Base-by-base conservation (phyloP, 1,140 invertebrate genomes). In the Magallana angulata region DNA sequence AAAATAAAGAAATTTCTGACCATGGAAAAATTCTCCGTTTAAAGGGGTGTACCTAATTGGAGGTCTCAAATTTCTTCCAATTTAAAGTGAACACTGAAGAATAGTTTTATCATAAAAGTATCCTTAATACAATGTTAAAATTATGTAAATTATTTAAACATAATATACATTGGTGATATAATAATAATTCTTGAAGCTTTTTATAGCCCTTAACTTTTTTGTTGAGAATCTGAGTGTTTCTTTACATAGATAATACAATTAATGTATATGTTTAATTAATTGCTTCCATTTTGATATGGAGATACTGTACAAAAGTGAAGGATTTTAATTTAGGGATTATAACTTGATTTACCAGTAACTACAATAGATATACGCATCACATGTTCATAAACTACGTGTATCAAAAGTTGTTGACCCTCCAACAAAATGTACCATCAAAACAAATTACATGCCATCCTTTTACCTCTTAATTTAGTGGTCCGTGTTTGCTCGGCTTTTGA, bases 51-150 rank as follows among this genome's bases (percentile, higher is more conserved):
- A 60, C 59, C 59, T 60, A 60, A 60, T 60, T 60, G 59, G 59
- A 60, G 59, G 59, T 60, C 59, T 60, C 59, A 60, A 60, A 60
- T 60, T 60, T 60, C 59, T 60, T 60, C 59, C 59, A 60, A 60
- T 60, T 60, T 60, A 60, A 60, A 60, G 59, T 60, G 59, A 60
- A 60, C 16, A 60, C 59, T 60, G 59, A 60, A 60, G 59, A 60
- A 60, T 60, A 60, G 59, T 60, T 60, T 60, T 60, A 60, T 60
- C 59, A 60, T 60, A 60, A 60, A 60, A 60, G 1, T 60, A 60
- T 60, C 4, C 59, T 60, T 60, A 60, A 60, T 60, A 60, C 59
- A 60, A 60, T 60, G 59, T 2, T 60, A 60, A 60, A 60, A 60
- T 3, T 60, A 60, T 60, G 59, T 60, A 60, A 60, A 60, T 60